A percentile compares a stretch with the other conserved stretches of the same genome.
Evolutionary conservation across 2,888 invertebrate genomes (phyloP).

Genomic region (Melipona bicolor): DNA sequence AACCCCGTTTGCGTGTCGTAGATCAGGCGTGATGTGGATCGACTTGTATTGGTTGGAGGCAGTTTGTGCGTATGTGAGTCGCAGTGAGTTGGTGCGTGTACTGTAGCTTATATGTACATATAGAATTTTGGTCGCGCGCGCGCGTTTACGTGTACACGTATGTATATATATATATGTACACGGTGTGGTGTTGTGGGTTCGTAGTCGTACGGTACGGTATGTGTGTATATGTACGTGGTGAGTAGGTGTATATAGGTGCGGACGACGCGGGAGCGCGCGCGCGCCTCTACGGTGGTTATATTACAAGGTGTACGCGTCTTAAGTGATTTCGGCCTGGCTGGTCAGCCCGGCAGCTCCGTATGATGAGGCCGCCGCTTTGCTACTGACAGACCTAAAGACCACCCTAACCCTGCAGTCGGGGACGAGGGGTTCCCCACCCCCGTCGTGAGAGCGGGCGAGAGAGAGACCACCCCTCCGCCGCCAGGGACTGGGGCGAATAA

Average conservation of each 20-base stretch:
- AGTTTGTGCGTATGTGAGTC: slow-evolving; percentile 52
- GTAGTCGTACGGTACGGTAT: slow-evolving; percentile 33
- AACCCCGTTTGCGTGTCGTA: slow-evolving; percentile 22
- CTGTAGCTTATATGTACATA: slow-evolving; percentile 50
- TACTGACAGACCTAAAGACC: slow-evolving; percentile 83
- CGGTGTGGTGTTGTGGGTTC: slow-evolving; percentile 27
- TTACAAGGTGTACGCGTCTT: slow-evolving; percentile 83
- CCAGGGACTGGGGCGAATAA: slow-evolving; percentile 76
- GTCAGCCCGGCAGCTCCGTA: slow-evolving; percentile 83
- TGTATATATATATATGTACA: slow-evolving; percentile 35
- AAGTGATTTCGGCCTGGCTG: slow-evolving; percentile 82
- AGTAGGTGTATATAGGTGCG: slow-evolving; percentile 57
- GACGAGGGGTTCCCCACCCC: slow-evolving; percentile 75
- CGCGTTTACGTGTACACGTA: slow-evolving; percentile 47
- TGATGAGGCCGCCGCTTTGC: slow-evolving; percentile 84
- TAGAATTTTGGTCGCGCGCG: slow-evolving; percentile 42
- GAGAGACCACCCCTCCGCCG: slow-evolving; percentile 74
- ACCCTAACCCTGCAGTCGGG: slow-evolving; percentile 83
- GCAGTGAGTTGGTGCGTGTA: slow-evolving; percentile 36
- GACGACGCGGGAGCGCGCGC: slow-evolving; percentile 68
- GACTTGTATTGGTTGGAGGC: slow-evolving; percentile 44
- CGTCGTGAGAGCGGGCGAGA: slow-evolving; percentile 69
- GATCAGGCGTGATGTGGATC: slow-evolving; percentile 39
- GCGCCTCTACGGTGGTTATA: slow-evolving; percentile 77
- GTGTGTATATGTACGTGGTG: slow-evolving; percentile 51